These are phyloP conservation scores for Coremacera marginata DNA, from an alignment of 2,888 invertebrate species.

Conservation along the genomic window DNA sequence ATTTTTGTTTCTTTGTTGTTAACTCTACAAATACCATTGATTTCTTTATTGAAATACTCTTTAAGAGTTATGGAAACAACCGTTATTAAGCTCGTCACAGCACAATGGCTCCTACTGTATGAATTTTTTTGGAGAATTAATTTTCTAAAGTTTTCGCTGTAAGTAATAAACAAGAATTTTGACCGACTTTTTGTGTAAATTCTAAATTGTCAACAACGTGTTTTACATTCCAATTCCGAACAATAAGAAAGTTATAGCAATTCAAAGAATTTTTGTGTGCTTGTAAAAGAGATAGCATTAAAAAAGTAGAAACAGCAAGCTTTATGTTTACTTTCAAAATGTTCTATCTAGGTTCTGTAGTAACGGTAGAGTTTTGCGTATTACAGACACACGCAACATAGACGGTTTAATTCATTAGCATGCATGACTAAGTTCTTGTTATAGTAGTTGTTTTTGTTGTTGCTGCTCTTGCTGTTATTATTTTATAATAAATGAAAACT, in stretches of 20 bases:
- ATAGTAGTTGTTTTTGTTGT: background rate
- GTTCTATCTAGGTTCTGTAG: slow-evolving; percentile 9
- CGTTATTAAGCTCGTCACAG: no score
- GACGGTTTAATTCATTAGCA: background rate
- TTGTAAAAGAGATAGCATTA: background rate
- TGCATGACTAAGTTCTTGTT: background rate
- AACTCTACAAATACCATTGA: no score
- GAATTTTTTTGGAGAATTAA: background rate
- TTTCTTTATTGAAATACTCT: no score
- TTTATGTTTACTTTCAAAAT: background rate
- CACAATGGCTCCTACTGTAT: background rate
- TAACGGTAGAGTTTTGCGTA: slow-evolving; percentile 7
- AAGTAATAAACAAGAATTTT: background rate
- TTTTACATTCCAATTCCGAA: background rate
- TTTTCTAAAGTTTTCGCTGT: background rate
- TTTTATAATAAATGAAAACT: slow-evolving; percentile 1
- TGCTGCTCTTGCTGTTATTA: background rate
- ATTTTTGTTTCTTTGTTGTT: no score
- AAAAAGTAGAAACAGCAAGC: background rate
- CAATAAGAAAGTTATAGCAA: background rate
- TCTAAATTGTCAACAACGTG: slow-evolving; percentile 31
- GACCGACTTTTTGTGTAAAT: slow-evolving; percentile 42
- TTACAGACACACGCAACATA: background rate
- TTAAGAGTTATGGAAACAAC: no score
- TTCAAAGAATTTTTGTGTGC: background rate